These are phyloP conservation scores for Melinaea menophilus DNA, from an alignment of 2,888 invertebrate genomes.

Conservation along the genomic window DNA sequence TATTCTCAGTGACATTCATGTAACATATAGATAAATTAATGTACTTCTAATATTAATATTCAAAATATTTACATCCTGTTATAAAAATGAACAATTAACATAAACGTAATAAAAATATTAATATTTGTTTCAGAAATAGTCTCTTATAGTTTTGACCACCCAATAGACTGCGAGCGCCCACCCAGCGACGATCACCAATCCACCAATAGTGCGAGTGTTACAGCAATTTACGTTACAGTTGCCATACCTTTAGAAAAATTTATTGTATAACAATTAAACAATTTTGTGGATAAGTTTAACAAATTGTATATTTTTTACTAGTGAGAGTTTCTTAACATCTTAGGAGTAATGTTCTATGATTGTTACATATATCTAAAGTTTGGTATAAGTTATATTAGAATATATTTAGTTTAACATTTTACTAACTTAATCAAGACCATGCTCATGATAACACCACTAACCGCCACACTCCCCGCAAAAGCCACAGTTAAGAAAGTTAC, in stretches of 20 bases:
- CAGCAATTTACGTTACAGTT: not conserved
- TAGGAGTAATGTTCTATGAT: no score
- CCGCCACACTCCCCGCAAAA: constrained; percentile 10
- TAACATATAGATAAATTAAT: no score
- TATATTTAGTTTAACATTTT: no score
- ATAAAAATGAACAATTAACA: not conserved
- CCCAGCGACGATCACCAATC: constrained; percentile 23
- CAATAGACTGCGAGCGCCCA: constrained; percentile 24
- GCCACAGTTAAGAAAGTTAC: constrained; percentile 21
- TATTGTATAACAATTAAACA: no score
- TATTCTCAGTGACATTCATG: no score
- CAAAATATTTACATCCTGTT: no score
- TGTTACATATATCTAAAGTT: no score
- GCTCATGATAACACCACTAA: constrained; percentile 20
- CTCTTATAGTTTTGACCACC: not conserved
- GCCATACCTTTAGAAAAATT: not conserved
- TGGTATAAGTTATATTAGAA: no score
- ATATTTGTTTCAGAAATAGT: not conserved
- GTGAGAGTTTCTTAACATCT: no score
- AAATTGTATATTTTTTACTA: no score
- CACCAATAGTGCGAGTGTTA: constrained; percentile 12
- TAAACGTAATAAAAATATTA: not conserved
- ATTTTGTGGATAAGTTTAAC: not conserved
- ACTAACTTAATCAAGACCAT: constrained; percentile 18
- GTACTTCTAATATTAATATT: no score